These are phyloP conservation scores for Tamias sibiricus DNA, from an alignment of 2,113 vertebrate species.

Conservation along the genomic window DNA sequence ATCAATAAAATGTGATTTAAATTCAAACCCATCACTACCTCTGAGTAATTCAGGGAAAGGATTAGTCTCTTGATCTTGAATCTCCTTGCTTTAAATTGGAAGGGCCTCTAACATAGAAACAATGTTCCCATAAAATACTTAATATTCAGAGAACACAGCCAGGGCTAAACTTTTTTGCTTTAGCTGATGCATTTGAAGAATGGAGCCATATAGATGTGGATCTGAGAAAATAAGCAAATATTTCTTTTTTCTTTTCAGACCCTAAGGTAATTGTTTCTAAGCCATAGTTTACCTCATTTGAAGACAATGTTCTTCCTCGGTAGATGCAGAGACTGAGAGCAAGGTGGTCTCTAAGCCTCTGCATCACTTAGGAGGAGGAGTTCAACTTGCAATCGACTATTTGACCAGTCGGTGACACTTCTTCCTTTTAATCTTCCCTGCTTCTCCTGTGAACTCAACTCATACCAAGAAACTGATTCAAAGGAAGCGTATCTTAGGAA, in stretches of 20 bases:
- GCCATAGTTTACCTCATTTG: conserved; percentile 22
- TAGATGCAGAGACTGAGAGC: neutral
- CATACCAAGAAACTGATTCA: conserved; percentile 49
- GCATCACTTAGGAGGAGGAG: neutral
- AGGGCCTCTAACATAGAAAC: conserved; percentile 7
- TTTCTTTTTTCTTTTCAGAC: conserved; percentile 38
- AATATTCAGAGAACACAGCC: neutral
- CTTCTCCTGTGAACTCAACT: conserved; percentile 42
- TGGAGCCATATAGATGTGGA: neutral
- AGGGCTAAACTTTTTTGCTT: neutral
- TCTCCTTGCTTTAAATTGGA: conserved; percentile 55
- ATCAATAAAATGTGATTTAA: conserved; percentile 46
- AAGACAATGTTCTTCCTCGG: neutral
- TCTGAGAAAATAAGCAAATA: neutral
- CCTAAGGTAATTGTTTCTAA: too few species aligned
- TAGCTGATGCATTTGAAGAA: conserved; percentile 34
- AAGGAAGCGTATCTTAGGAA: neutral
- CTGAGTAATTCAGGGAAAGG: neutral
- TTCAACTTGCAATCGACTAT: neutral
- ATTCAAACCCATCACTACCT: conserved; percentile 50
- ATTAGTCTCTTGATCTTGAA: conserved; percentile 44
- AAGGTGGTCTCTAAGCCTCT: neutral
- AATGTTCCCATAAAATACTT: conserved; percentile 1
- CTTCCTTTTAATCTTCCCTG: conserved; percentile 44
- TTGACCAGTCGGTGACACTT: conserved; percentile 5